A percentile compares a stretch with the other conserved stretches of the same genome.
phyloP scores from a whole-genome alignment of 2,113 vertebrate genomes.

The Elgaria multicarinata region DNA sequence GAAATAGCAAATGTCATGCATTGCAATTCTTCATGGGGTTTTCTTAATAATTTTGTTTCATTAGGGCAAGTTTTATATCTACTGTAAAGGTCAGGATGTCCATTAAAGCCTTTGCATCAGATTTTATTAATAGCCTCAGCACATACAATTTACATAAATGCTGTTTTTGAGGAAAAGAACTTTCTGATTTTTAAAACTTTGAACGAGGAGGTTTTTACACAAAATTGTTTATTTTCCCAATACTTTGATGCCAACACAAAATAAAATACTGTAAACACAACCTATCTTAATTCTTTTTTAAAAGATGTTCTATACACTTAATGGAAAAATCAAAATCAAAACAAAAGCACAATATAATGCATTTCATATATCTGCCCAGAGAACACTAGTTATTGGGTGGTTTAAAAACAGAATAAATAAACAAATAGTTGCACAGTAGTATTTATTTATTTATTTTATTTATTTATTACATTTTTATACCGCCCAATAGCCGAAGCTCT shows the following conservation, averaged over 20 bases:
- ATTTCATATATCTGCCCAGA: too few species aligned
- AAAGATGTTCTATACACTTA: not conserved
- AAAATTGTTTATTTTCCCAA: slow-evolving; percentile 22
- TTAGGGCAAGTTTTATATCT: slow-evolving; percentile 29
- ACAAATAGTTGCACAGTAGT: too few species aligned
- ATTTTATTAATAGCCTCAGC: slow-evolving; percentile 63
- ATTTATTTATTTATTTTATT: too few species aligned
- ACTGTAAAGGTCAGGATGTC: slow-evolving; percentile 47
- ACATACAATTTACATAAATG: slow-evolving; percentile 50
- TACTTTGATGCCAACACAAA: not conserved
- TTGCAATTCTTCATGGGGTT: not conserved
- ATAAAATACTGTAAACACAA: not conserved
- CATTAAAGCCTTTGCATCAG: slow-evolving; percentile 40
- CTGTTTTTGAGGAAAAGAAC: not conserved
- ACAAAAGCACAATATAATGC: not conserved
- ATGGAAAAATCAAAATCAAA: not conserved
- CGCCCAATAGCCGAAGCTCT: too few species aligned
- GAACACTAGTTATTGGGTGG: too few species aligned
- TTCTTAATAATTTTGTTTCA: slow-evolving; percentile 39
- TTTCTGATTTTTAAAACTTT: slow-evolving; percentile 21
- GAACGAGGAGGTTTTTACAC: slow-evolving; percentile 36
- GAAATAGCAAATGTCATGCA: slow-evolving; percentile 32
- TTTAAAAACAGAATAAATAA: too few species aligned
- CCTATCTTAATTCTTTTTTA: not conserved
- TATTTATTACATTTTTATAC: too few species aligned